Conservation (phyloP, 2,113 vertebrate species). For the Oncorhynchus clarkii region DNA sequence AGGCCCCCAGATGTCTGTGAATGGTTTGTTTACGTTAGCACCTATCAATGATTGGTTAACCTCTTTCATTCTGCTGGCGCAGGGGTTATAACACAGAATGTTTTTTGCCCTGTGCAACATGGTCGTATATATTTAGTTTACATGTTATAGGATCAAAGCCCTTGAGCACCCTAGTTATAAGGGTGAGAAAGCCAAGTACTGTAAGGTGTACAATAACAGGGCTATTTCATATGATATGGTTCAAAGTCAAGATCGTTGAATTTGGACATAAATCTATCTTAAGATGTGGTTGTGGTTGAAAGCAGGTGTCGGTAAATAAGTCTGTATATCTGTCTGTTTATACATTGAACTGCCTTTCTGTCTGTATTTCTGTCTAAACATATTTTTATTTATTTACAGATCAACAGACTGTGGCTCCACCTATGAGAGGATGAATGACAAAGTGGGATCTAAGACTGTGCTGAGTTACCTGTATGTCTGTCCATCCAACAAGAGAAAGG, state of each 20-base stretch:
- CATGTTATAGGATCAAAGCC: not conserved
- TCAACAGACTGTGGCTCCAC: slow-evolving; percentile 94
- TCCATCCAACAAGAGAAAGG: slow-evolving; percentile 95
- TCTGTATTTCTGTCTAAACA: not conserved
- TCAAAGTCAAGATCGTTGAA: too few species aligned
- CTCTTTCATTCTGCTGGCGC: slow-evolving; percentile 34
- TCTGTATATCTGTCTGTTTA: slow-evolving; percentile 15
- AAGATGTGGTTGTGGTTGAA: too few species aligned
- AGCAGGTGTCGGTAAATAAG: too few species aligned
- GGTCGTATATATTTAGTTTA: not conserved
- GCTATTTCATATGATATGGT: too few species aligned
- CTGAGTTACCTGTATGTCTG: slow-evolving; percentile 96
- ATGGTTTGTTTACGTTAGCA: slow-evolving; percentile 40
- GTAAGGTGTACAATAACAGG: too few species aligned
- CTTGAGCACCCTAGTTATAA: not conserved
- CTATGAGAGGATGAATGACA: slow-evolving; percentile 94
- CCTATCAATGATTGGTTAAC: slow-evolving; percentile 55
- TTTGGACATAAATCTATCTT: too few species aligned
- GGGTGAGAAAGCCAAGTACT: not conserved
- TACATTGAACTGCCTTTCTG: not conserved
- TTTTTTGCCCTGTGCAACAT: slow-evolving; percentile 12
- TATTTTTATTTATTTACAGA: slow-evolving; percentile 59
- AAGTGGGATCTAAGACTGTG: slow-evolving; percentile 94
- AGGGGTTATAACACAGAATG: not conserved
- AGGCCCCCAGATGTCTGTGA: slow-evolving; percentile 40